A percentile compares a stretch with the other conserved stretches of the same genome.
Evolutionary conservation across 2,888 invertebrate genomes (phyloP).

Genomic region (Gandaritis pyraliata): DNA sequence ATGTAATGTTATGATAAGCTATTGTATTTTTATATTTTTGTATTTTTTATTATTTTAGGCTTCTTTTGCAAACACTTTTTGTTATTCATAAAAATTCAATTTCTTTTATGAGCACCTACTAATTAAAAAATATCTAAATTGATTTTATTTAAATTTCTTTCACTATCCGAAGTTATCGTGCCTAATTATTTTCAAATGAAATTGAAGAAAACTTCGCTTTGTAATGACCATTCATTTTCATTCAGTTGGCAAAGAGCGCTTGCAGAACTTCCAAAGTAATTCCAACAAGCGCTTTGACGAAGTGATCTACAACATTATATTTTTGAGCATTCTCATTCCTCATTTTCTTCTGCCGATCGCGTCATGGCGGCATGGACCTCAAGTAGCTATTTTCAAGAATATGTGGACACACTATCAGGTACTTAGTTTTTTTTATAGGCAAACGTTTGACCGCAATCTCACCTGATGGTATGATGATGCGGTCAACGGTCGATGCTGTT

Average conservation of each 20-base stretch:
- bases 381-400: slow-evolving; percentile 90
- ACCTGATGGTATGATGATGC: no score
- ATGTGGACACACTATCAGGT: slow-evolving; percentile 92
- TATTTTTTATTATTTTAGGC: no score
- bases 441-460: no score
- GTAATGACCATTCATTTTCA: slow-evolving; percentile 31
- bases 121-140: no score
- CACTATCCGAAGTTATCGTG: no score
- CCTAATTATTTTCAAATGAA: neutral
- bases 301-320: slow-evolving; percentile 90
- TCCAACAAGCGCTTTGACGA: slow-evolving; percentile 89
- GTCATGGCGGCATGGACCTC: slow-evolving; percentile 88
- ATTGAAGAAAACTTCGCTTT: neutral
- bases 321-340: slow-evolving; percentile 88
- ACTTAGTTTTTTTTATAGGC: neutral
- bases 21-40: no score
- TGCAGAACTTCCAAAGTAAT: slow-evolving; percentile 81
- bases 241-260: slow-evolving; percentile 82
- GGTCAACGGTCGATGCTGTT: no score
- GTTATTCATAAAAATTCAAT: no score
- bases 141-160: no score
- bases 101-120: no score
- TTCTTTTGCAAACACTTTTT: no score
- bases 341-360: slow-evolving; percentile 88
- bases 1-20: no score